Base-by-base conservation (phyloP, 2,113 vertebrate genomes). In the Calyptomena viridis region DNA sequence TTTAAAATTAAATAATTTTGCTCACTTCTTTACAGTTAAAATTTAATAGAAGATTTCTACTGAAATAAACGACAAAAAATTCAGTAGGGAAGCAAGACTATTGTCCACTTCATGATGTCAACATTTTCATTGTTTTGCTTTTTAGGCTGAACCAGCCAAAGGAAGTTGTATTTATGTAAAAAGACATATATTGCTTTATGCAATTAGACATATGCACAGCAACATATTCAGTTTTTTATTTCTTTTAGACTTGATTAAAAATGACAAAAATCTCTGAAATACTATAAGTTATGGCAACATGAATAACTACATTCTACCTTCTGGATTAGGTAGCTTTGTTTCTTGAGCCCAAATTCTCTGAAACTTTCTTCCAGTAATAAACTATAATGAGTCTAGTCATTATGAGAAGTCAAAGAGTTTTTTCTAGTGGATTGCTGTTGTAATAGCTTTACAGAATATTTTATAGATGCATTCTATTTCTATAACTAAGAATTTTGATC, bases 381-480 rank as follows among this genome's bases (percentile, higher is more conserved):
- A 12, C 19, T 71, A 33, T 20, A 83, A 76, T 30, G 25, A 78
- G 14, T 46, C 24, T 77, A 84, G 23, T 67, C 52, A 62, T 31
- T 58, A 31, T 76, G 50, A 53, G 47, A 87, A 69, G 6, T 63
- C 39, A 64, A 94, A 47, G 15, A 80, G 21, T 58, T 37, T 84
- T 78, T 96, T 47, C 67, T 66, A 72, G 83, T 87, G 44, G 8
- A 30, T 85, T 90, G 27, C 6, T 78, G 33, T 84, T 90, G 4
- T 44, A 90, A 59, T 69, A 72, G n/a, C 80, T 91, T 35, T 82
- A 76, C 11, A 42, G 56, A 84, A 92, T 80, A 82, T 40, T 85
- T 97, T 89, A 90, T 81, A 58, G 60, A 76, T 87, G 95, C 47
- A 71, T 86, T 84, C 55, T 80, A 67, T 90, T 94, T 94, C 27